phyloP scores from a whole-genome alignment of 2,888 invertebrate genomes.

The Hoplodrina ambigua region DNA sequence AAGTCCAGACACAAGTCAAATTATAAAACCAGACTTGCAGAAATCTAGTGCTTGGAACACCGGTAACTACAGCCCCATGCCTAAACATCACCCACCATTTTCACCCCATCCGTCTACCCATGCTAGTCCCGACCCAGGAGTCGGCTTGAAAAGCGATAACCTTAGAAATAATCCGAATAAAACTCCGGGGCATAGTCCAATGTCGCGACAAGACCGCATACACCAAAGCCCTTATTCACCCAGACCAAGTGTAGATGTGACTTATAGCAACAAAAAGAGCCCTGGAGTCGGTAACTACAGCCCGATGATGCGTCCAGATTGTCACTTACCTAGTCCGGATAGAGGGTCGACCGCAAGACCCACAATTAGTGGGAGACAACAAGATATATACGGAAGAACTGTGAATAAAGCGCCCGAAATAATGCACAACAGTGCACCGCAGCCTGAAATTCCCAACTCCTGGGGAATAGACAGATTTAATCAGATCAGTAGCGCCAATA shows the following conservation, averaged over 20 bases:
- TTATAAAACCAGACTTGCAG: slow-evolving; percentile 83
- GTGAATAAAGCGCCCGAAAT: slow-evolving; percentile 77
- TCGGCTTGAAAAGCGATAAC: slow-evolving; percentile 79
- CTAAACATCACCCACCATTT: slow-evolving; percentile 86
- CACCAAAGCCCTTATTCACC: slow-evolving; percentile 87
- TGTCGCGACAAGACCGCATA: slow-evolving; percentile 84
- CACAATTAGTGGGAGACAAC: slow-evolving; percentile 68
- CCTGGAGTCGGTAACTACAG: slow-evolving; percentile 85
- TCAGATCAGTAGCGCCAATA: slow-evolving; percentile 68
- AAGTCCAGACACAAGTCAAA: slow-evolving; percentile 88
- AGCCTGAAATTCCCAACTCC: slow-evolving; percentile 75
- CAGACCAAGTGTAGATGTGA: slow-evolving; percentile 81
- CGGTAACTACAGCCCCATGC: slow-evolving; percentile 87
- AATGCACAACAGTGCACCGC: slow-evolving; percentile 71
- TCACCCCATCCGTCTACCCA: slow-evolving; percentile 87
- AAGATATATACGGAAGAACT: slow-evolving; percentile 78
- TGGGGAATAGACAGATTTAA: slow-evolving; percentile 82
- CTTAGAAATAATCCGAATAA: slow-evolving; percentile 78
- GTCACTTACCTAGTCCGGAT: slow-evolving; percentile 84
- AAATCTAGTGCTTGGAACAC: slow-evolving; percentile 86
- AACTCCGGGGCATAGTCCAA: slow-evolving; percentile 86
- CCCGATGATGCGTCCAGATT: slow-evolving; percentile 84
- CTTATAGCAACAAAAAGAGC: slow-evolving; percentile 82
- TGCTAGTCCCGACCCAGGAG: slow-evolving; percentile 84
- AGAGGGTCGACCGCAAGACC: slow-evolving; percentile 73